Percentiles rank a stretch among this genome's conserved stretches.
phyloP scores from a whole-genome alignment of 2,888 invertebrate species.

The Phorcus lineatus region DNA sequence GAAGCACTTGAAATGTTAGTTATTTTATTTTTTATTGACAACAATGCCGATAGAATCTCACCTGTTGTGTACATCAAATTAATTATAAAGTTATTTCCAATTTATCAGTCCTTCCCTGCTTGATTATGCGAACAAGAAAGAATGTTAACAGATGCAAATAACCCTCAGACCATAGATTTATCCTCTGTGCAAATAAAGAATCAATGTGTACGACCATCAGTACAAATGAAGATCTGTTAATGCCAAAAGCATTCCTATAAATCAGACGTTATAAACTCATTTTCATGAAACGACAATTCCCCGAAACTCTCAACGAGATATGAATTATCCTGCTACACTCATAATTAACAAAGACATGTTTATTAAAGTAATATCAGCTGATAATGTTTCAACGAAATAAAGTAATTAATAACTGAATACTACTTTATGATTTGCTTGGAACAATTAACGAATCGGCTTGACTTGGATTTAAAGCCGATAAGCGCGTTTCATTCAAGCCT shows the following conservation, averaged over 20 bases:
- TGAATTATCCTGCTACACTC: too few species aligned
- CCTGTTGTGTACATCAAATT: neutral
- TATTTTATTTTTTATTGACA: too few species aligned
- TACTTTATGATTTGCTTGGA: too few species aligned
- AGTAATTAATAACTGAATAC: too few species aligned
- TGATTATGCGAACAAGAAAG: neutral
- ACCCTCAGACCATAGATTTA: neutral
- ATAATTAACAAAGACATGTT: too few species aligned
- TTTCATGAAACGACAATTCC: neutral
- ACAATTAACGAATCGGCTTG: too few species aligned
- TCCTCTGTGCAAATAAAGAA: neutral
- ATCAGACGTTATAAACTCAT: neutral
- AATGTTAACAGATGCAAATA: neutral
- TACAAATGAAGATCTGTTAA: neutral
- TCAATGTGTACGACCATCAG: neutral
- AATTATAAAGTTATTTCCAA: neutral
- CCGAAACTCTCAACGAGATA: too few species aligned
- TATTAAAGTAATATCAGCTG: too few species aligned
- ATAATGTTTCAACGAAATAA: too few species aligned
- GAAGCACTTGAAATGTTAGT: too few species aligned
- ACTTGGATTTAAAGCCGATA: too few species aligned
- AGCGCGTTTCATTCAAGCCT: too few species aligned
- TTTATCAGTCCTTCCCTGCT: neutral
- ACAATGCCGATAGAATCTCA: neutral
- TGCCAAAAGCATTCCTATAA: neutral